Evolutionary conservation across 1,140 invertebrate genomes (phyloP), one percentile per base, ranked within the genome.

Genomic region (Nymphalis io): DNA sequence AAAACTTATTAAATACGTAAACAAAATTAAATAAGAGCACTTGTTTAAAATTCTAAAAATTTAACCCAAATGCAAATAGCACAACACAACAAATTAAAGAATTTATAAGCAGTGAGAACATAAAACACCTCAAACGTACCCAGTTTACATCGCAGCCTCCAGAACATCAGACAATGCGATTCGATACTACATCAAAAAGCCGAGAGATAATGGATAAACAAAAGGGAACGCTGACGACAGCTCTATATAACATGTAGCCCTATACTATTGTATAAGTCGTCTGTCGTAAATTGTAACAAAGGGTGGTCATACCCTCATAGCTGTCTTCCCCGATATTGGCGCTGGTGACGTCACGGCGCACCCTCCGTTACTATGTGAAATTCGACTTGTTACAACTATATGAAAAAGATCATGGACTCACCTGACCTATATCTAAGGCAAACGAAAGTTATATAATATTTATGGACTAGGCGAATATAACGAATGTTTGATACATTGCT

Each of bases 261-360:
- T 65, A 42, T 42, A 58, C 38, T 33, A 33, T 33, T 33, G 12
- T 27, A 40, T 59, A 46, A n/a, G 20, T 46, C 46, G 61, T 63
- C 60, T 61, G 48, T 55, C 62, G 57, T 71, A n/a, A n/a, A n/a
- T n/a, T n/a, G n/a, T n/a, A 58, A 40, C 68, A 51, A 65, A 51
- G 38, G 62, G 42, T 63, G 71, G 55, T 63, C 61, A 58, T 38
- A 59, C 20, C 27, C 13, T 42, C 40, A 10, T 33, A 16, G 60
- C 27, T 33, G 44, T 60, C 53, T 69, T 63, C 48, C 61, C 57
- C 40, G 51, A 68, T 68, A 40, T 72, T 55, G 40, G 40, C 21
- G 38, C 18, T 51, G 46, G 46, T 68, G 67, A 73, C 71, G 71
- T 60, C 60, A 73, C 44, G 57, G 66, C 71, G 38, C 60, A 65